Evolutionary conservation across 2,888 invertebrate genomes (phyloP), one percentile per base, ranked within the genome.

Genomic region (Amiota communis): DNA sequence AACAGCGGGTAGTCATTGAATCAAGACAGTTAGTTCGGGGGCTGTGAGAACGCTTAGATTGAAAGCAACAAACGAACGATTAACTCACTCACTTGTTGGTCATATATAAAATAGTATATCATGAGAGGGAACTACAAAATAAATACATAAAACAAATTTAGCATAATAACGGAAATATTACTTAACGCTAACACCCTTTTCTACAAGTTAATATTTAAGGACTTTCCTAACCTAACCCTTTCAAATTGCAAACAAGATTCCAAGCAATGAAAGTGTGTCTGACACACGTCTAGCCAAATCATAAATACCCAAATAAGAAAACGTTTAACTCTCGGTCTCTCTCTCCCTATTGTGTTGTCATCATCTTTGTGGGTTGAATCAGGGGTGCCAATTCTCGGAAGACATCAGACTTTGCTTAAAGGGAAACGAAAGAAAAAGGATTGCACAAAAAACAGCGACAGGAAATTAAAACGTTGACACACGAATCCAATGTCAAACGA

Each of bases 81-180:
- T 20, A 61, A 23, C 36, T 15, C 59, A 51, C 20, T 51, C n/a
- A 8, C n/a, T 15, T 11, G 49, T 36, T 36, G 6, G 23, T 36
- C 6, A 36, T 0, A 36, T 4, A 36, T 4, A 36, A 36, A 23
- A 23, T 23, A 23, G 3, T 23, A 36, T n/a, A n/a, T n/a, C 12
- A 53, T n/a, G n/a, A 53, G n/a, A 53, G n/a, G 3, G 13, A 6
- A n/a, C 4, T n/a, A n/a, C 53, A n/a, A 65, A 20, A 72, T 57
- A 71, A 61, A 72, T 76, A 74, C 72, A 69, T 46, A 17, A 72
- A 75, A 78, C 76, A 78, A 78, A 79, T 79, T 80, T 71, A 76
- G 68, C 77, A 79, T 79, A 76, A 75, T 78, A 74, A 76, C 78
- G 76, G 77, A 79, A 80, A 85, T 84, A 87, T 87, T 87, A 82